These are phyloP conservation scores for Gila robusta DNA, from an alignment of 2,797 vertebrate species.

Conservation along the genomic window DNA sequence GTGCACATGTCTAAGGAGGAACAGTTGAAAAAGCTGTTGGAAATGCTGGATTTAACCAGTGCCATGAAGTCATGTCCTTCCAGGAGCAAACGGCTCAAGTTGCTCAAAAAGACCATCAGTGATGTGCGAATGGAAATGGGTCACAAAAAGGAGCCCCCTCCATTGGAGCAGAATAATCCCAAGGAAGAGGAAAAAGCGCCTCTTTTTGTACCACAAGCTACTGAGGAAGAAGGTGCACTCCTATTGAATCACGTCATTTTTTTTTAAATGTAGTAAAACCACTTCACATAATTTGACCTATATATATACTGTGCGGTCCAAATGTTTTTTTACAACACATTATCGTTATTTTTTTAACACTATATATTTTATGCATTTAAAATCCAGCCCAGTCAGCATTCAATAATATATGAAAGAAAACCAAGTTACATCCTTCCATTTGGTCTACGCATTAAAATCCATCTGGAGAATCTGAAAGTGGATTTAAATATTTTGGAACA, in stretches of 20 bases:
- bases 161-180: constrained; percentile 74
- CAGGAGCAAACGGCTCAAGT: constrained; percentile 93
- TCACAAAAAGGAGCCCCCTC: constrained; percentile 74
- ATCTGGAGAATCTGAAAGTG: background rate
- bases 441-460: background rate
- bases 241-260: background rate
- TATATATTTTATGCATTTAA: background rate
- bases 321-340: background rate
- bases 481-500: background rate
- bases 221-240: constrained; percentile 82
- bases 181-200: constrained; percentile 75
- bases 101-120: constrained; percentile 91
- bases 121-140: constrained; percentile 88
- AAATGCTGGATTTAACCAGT: constrained; percentile 91
- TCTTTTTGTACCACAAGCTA: constrained; percentile 69
- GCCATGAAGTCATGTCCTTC: constrained; percentile 96
- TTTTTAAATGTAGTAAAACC: background rate
- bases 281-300: background rate
- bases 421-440: background rate
- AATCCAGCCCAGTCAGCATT: background rate
- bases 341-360: background rate
- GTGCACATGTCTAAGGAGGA: constrained; percentile 86
- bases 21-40: constrained; percentile 91
- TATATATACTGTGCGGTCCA: no score
- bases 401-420: background rate